Conservation (phyloP, 2,888 invertebrate genomes). For the Galerucella calmariensis region DNA sequence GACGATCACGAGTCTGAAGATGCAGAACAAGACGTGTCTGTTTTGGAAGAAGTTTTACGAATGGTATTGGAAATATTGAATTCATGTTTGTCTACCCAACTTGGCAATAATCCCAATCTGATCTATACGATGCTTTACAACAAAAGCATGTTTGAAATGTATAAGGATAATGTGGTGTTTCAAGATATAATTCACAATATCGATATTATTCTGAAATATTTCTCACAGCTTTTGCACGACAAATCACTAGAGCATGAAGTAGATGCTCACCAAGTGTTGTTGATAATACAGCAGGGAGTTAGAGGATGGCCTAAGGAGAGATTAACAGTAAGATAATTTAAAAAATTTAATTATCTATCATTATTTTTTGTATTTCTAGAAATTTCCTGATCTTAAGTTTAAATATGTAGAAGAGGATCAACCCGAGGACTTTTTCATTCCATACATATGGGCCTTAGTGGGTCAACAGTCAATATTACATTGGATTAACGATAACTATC, state of each 20-base stretch:
- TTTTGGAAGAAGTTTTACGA: slow-evolving; percentile 91
- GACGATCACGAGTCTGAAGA: slow-evolving; percentile 46
- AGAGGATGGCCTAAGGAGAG: slow-evolving; percentile 95
- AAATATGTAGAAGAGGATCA: slow-evolving; percentile 99
- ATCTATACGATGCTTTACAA: slow-evolving; percentile 97
- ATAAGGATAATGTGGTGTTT: slow-evolving; percentile 88
- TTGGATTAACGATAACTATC: slow-evolving; percentile 50
- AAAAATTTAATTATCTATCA: not conserved
- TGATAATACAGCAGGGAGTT: slow-evolving; percentile 90
- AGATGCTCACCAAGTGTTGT: slow-evolving; percentile 88
- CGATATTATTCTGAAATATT: slow-evolving; percentile 85
- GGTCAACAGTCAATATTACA: slow-evolving; percentile 64
- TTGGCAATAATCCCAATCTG: slow-evolving; percentile 89
- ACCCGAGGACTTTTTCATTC: slow-evolving; percentile 99
- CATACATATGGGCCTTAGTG: slow-evolving; percentile 97
- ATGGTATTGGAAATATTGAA: slow-evolving; percentile 98
- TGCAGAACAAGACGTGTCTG: slow-evolving; percentile 76
- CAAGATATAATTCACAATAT: slow-evolving; percentile 95
- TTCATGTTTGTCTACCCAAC: slow-evolving; percentile 89
- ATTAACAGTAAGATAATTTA: slow-evolving; percentile 75
- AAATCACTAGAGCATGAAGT: slow-evolving; percentile 73
- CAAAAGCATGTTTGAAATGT: slow-evolving; percentile 86
- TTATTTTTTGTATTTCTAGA: slow-evolving; percentile 79
- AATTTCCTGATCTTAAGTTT: slow-evolving; percentile 98
- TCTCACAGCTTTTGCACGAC: slow-evolving; percentile 73